phyloP scores from a whole-genome alignment of 2,888 invertebrate species.

The Morinoia aosen region DNA sequence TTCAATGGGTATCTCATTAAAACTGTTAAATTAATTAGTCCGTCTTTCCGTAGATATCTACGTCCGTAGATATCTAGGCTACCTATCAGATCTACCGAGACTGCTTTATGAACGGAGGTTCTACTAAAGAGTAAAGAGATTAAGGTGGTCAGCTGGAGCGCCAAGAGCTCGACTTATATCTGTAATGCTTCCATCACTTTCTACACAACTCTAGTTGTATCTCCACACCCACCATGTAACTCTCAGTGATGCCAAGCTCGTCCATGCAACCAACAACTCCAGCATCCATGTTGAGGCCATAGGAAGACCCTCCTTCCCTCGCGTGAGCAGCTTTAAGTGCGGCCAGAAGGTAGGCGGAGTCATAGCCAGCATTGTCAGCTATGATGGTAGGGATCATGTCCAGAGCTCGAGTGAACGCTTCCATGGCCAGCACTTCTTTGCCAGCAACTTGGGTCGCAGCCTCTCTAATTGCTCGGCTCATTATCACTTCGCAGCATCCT shows the following conservation, averaged over 20 bases:
- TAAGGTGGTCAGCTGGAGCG: too few relatives aligned
- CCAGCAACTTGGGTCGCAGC: constrained; percentile 91
- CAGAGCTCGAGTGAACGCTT: constrained; percentile 92
- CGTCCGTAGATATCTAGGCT: too few relatives aligned
- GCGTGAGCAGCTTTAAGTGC: constrained; percentile 92
- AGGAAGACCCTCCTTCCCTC: constrained; percentile 77
- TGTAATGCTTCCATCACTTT: too few relatives aligned
- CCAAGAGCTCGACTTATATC: too few relatives aligned
- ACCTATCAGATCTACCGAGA: too few relatives aligned
- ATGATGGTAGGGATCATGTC: constrained; percentile 90
- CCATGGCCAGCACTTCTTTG: constrained; percentile 97
- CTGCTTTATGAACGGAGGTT: too few relatives aligned
- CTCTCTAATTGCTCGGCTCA: constrained; percentile 92
- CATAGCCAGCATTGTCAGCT: constrained; percentile 98
- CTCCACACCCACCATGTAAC: constrained; percentile 71
- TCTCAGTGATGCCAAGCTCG: constrained; percentile 93
- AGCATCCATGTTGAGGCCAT: constrained; percentile 81
- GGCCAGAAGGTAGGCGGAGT: constrained; percentile 95
- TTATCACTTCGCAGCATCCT: constrained; percentile 94
- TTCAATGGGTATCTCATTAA: not conserved
- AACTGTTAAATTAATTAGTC: too few relatives aligned
- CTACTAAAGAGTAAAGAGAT: too few relatives aligned
- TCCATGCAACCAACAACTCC: constrained; percentile 93
- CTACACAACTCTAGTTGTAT: too few relatives aligned
- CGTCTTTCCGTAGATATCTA: too few relatives aligned